phyloP scores from a whole-genome alignment of 1,140 invertebrate species.

The Eriosoma lanigerum region DNA sequence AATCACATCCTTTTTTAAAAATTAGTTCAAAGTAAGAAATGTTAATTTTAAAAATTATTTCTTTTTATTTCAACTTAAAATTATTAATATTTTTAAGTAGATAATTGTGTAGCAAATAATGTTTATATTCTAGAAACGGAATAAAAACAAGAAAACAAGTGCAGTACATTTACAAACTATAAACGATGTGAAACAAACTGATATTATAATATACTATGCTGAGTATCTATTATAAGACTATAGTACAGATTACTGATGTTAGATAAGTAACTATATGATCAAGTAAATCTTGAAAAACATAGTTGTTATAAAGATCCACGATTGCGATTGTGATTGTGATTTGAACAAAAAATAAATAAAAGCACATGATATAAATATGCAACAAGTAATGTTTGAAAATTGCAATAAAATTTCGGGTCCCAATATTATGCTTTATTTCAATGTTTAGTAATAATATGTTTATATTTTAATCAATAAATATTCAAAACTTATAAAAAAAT shows the following conservation, averaged over 20 bases:
- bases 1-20: too few relatives aligned
- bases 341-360: conserved; percentile 5
- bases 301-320: conserved; percentile 2
- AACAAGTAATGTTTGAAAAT: too few relatives aligned
- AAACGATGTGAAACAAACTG: not conserved
- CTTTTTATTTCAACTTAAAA: too few relatives aligned
- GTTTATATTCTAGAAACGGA: not conserved
- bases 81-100: too few relatives aligned
- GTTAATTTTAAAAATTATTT: too few relatives aligned
- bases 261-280: not conserved
- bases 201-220: not conserved
- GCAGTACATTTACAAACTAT: not conserved
- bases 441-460: too few relatives aligned
- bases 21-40: too few relatives aligned
- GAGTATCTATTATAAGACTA: not conserved
- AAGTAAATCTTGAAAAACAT: not conserved
- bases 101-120: too few relatives aligned
- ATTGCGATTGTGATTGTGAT: not conserved
- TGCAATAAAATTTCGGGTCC: too few relatives aligned
- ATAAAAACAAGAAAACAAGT: not conserved
- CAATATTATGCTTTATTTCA: too few relatives aligned
- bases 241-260: not conserved
- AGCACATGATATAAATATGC: not conserved
- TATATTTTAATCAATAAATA: too few relatives aligned
- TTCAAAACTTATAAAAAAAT: too few relatives aligned